A percentile compares a stretch with the other conserved stretches of the same genome.
phyloP scores from a whole-genome alignment of 2,888 invertebrate species.

The Tetragonisca angustula region DNA sequence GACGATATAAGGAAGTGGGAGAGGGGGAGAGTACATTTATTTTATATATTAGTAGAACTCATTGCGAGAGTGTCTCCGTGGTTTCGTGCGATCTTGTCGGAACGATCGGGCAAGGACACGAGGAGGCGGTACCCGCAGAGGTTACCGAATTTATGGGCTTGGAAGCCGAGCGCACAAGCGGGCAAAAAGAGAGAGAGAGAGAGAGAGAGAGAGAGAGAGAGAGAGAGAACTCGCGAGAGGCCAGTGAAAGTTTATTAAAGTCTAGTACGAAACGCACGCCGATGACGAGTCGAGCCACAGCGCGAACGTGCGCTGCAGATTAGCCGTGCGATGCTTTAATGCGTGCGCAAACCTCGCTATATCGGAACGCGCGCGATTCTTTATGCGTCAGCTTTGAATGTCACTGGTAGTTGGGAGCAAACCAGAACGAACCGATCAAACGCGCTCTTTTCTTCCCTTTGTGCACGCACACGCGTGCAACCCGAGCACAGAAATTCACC shows the following conservation, averaged over 20 bases:
- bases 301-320: constrained; percentile 12
- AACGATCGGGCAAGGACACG: neutral
- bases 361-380: constrained; percentile 54
- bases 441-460: neutral
- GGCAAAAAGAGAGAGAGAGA: neutral
- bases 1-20: constrained; percentile 27
- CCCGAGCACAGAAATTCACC: neutral
- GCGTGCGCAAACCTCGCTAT: constrained; percentile 60
- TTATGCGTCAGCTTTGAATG: constrained; percentile 50
- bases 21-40: constrained; percentile 51
- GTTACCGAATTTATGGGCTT: constrained; percentile 61
- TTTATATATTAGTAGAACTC: constrained; percentile 54
- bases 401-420: constrained; percentile 32
- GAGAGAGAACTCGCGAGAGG: constrained; percentile 18
- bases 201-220: too few species aligned
- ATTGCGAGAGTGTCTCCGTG: neutral
- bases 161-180: constrained; percentile 1
- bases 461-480: neutral
- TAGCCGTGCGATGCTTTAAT: constrained; percentile 56
- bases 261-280: constrained; percentile 39
- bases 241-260: constrained; percentile 65
- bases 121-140: constrained; percentile 24
- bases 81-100: neutral
- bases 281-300: constrained; percentile 32
- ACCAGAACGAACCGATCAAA: constrained; percentile 37